Conservation (phyloP, 2,888 invertebrate species). For the Ormyrus nitidulus region DNA sequence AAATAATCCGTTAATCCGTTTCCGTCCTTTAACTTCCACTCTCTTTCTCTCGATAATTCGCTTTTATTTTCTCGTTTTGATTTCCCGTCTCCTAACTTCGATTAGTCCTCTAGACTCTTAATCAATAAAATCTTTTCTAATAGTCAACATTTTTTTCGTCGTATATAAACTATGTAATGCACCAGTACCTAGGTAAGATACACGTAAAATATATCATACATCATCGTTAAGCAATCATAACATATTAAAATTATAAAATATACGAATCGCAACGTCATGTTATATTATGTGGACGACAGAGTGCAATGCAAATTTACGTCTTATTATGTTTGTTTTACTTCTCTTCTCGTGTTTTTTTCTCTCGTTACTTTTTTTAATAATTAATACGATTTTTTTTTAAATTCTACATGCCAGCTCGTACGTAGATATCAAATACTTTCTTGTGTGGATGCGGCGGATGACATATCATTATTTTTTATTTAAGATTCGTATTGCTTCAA, state of each 20-base stretch:
- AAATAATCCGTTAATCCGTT: constrained; percentile 19
- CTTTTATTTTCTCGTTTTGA: constrained; percentile 41
- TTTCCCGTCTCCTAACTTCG: constrained; percentile 17
- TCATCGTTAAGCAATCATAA: constrained; percentile 60
- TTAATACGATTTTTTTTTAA: constrained; percentile 51
- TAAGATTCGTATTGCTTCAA: constrained; percentile 62
- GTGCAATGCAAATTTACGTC: constrained; percentile 52
- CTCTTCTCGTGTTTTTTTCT: constrained; percentile 44
- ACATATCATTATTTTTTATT: constrained; percentile 50
- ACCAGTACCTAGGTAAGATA: constrained; percentile 70
- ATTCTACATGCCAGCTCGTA: constrained; percentile 60
- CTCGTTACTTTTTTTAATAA: constrained; percentile 36
- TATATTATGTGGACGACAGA: constrained; percentile 66
- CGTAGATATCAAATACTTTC: constrained; percentile 62
- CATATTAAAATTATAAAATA: constrained; percentile 73
- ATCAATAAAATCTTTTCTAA: constrained; percentile 54
- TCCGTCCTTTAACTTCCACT: constrained; percentile 32
- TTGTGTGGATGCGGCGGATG: constrained; percentile 63
- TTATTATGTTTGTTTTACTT: constrained; percentile 32
- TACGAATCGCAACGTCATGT: constrained; percentile 65
- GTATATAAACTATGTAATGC: constrained; percentile 71
- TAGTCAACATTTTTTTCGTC: constrained; percentile 63
- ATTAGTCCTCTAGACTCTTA: constrained; percentile 33
- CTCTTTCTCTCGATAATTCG: constrained; percentile 22
- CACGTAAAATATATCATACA: constrained; percentile 71